Evolutionary conservation across 2,113 vertebrate species (phyloP).

Genomic region (Abramis brama): DNA sequence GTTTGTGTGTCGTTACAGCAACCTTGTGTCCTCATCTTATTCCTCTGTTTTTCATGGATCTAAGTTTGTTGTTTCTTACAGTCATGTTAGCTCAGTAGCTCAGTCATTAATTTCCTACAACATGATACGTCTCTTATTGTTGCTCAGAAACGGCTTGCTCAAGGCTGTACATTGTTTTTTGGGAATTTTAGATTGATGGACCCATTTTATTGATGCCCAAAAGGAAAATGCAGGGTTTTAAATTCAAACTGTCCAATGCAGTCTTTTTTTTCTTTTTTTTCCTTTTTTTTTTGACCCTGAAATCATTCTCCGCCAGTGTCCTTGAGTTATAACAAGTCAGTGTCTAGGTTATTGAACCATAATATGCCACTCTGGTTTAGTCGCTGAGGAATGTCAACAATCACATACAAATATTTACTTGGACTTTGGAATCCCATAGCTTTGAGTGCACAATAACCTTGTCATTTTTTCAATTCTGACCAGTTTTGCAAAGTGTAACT

Average conservation of each 20-base stretch:
- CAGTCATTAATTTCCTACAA: background rate
- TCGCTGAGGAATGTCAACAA: slow-evolving; percentile 24
- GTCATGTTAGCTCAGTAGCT: background rate
- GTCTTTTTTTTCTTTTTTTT: background rate
- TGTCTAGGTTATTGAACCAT: background rate
- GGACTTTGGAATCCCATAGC: slow-evolving; percentile 15
- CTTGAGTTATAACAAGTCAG: background rate
- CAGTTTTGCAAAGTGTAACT: background rate
- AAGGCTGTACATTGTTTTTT: background rate
- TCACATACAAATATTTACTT: background rate
- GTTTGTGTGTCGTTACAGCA: background rate
- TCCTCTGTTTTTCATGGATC: background rate
- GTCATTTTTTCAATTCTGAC: background rate
- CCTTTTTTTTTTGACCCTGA: background rate
- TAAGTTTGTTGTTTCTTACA: background rate
- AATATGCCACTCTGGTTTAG: background rate
- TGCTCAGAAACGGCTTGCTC: background rate
- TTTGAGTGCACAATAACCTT: background rate
- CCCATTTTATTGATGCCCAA: background rate
- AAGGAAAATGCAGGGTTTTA: background rate
- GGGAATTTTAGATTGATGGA: background rate
- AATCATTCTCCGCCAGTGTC: background rate
- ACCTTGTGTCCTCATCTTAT: background rate
- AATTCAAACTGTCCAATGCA: no score
- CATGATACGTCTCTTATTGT: background rate